Evolutionary conservation across 2,113 vertebrate species (phyloP).

Genomic region (Zosterops hypoxanthus): DNA sequence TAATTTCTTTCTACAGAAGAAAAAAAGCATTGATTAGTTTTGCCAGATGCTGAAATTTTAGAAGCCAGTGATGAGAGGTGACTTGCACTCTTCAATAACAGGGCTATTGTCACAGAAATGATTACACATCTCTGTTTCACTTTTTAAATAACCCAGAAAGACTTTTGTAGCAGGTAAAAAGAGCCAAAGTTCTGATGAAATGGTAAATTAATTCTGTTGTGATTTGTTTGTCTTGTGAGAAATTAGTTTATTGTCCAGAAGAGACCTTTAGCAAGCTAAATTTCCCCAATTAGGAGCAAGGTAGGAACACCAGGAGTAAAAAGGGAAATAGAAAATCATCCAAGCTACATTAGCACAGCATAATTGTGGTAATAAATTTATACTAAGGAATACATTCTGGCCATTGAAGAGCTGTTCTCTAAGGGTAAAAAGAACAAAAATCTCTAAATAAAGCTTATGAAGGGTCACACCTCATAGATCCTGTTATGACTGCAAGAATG

Average conservation of each 20-base stretch:
- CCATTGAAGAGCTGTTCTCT: neutral
- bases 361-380: constrained; percentile 9
- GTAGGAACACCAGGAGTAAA: neutral
- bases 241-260: neutral
- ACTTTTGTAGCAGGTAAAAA: neutral
- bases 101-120: neutral
- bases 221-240: neutral
- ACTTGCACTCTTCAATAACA: neutral
- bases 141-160: neutral
- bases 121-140: neutral
- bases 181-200: neutral
- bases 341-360: neutral
- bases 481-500: neutral
- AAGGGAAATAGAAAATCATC: neutral
- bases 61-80: neutral
- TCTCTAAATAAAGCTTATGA: constrained; percentile 4
- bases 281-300: neutral
- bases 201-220: neutral
- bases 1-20: neutral
- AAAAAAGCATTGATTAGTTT: neutral
- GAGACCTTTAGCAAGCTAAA: neutral
- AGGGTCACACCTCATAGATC: neutral
- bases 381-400: neutral
- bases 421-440: neutral
- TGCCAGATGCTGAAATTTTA: neutral